Evolutionary conservation across 2,888 invertebrate genomes (phyloP), one percentile per base, ranked within the genome.

Genomic region (Zootermopsis nevadensis): DNA sequence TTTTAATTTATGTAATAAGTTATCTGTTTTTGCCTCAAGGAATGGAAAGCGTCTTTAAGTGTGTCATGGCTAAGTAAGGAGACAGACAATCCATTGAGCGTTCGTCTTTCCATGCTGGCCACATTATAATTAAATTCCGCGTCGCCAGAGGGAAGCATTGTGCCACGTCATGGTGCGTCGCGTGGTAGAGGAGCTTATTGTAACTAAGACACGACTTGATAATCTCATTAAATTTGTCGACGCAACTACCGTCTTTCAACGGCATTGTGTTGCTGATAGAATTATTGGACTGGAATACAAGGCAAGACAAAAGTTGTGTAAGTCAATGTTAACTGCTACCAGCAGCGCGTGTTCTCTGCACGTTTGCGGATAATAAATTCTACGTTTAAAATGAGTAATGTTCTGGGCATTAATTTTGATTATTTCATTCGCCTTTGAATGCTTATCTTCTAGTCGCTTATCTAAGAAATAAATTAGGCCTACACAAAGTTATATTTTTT

Each of bases 181-280:
- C 7, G 15, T 27, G 27, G 60, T 27, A 27, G n/a, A 27, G 60
- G 22, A 30, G 69, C 69, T 69, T 69, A 69, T 69, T 76, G 60
- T 82, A 74, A 74, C 60, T 77, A 77, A 82, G 82, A 82, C 66
- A 55, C 77, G 55, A 82, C 60, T 82, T 77, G 42, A 33, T 82
- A 82, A 82, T 82, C 38, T 53, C 82, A 74, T 82, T 82, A 82
- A 69, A 69, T 69, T 69, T 69, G 69, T 33, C 69, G 69, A 31
- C 77, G 76, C 38, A 77, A 74, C 33, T 30, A 22, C 74, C 27
- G 38, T 77, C 77, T 77, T 48, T 38, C 53, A 33, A n/a, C 74
- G 3, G 33, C 35, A 74, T 77, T 77, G 69, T 77, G 69, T 42
- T 69, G 24, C 69, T 80, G 80, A 80, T 80, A 69, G 79, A 83